Percentiles rank a stretch among this genome's conserved stretches.
phyloP scores from a whole-genome alignment of 2,888 invertebrate genomes.

The Morpho achilles region DNA sequence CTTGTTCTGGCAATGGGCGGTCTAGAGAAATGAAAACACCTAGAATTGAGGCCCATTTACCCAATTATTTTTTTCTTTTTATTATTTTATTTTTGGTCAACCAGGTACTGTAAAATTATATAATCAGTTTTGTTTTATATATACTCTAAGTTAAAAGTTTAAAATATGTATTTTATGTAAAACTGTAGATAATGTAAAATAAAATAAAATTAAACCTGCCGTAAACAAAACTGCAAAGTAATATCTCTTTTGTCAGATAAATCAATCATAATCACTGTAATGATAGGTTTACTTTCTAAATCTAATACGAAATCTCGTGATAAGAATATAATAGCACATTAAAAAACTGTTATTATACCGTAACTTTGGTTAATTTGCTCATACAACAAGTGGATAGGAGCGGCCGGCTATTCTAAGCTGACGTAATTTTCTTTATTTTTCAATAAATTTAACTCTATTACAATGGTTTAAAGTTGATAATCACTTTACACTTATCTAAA shows the following conservation, averaged over 20 bases:
- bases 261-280: constrained; percentile 2
- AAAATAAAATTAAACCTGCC: too few species aligned
- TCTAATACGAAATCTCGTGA: constrained; percentile 2
- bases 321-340: constrained; percentile 6
- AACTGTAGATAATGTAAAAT: too few species aligned
- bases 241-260: neutral
- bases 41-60: too few species aligned
- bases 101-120: too few species aligned
- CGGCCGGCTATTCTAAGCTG: constrained; percentile 21
- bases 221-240: too few species aligned
- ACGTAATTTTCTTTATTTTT: constrained; percentile 6
- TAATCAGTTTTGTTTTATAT: too few species aligned
- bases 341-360: constrained; percentile 16
- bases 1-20: too few species aligned
- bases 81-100: too few species aligned
- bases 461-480: constrained; percentile 2
- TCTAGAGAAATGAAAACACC: too few species aligned
- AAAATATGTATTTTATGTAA: too few species aligned
- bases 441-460: constrained; percentile 9
- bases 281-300: constrained; percentile 18
- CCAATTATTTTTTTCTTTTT: too few species aligned
- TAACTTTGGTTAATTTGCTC: constrained; percentile 22
- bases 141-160: too few species aligned
- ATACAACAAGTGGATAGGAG: constrained; percentile 36
- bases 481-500: constrained; percentile 3